Base-by-base conservation (phyloP, 64 coral and sea anemone genomes). In the Pocillopora verrucosa region DNA sequence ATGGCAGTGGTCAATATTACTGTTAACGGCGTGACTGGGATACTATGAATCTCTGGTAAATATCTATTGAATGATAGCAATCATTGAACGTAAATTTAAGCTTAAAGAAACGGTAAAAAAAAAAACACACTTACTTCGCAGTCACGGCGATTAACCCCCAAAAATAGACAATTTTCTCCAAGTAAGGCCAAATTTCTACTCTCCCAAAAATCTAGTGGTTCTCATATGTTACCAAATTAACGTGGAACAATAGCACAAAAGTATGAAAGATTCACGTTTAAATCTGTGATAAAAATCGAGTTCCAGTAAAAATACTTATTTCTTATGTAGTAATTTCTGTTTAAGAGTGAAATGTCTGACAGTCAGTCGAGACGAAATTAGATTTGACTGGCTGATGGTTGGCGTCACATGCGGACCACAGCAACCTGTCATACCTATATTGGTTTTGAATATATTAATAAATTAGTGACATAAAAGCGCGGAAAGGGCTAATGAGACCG, bases 341-440 rank as follows among this genome's bases (percentile, higher is more conserved):
- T 70, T 24, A 24, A 65, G 11, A 67, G 80, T 83, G 22, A 83
- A 83, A 65, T 22, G 16, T 68, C 6, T 2, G 20, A 9, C 22
- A 30, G 30, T 30, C 30, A 30, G 30, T 30, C 67, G 22, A 70
- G 20, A 70, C 22, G 10, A 24, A 0, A 70, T 24, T 1, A 11
- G 9, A 24, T 20, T n/a, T 11, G 24, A 24, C 25, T 70, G 16
- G 64, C 17, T 22, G 41, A 76, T 15, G 37, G 65, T 72, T 63
- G 65, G 64, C 16, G 82, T 70, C 65, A 85, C 64, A 63, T 85
- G 82, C 61, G 61, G 16, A 30, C 80, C 62, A 17, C 67, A 22
- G 20, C 82, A 63, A 85, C 82, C 82, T 85, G 82, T 85, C 82
- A 72, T 19, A 30, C 30, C 82, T 72, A 72, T 72, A 72, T 83